Evolutionary conservation across 2,888 invertebrate genomes (phyloP).

Genomic region (Drosophila paracracens): DNA sequence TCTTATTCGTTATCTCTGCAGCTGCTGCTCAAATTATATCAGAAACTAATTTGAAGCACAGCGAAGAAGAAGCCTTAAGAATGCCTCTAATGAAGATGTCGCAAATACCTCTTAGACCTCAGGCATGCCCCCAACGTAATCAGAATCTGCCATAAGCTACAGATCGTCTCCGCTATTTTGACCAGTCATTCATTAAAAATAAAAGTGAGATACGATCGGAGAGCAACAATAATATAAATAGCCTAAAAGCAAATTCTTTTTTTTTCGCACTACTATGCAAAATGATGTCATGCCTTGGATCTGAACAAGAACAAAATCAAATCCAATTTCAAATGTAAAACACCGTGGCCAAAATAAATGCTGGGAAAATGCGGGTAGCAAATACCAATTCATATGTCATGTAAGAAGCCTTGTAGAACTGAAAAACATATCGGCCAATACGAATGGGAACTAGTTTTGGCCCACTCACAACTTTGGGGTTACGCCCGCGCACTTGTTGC

Average conservation of each 20-base stretch:
- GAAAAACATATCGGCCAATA: conserved; percentile 30
- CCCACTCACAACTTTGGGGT: conserved; percentile 32
- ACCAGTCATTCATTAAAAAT: conserved; percentile 1
- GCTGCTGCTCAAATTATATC: neutral
- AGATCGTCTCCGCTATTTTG: neutral
- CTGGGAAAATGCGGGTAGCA: conserved; percentile 22
- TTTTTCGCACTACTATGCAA: conserved; percentile 3
- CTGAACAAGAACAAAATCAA: neutral
- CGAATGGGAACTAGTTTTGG: conserved; percentile 45
- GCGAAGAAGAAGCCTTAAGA: neutral
- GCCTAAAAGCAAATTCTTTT: conserved; percentile 4
- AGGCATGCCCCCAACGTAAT: neutral
- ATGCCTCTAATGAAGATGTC: neutral
- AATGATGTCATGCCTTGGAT: conserved; percentile 40
- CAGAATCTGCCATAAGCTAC: neutral
- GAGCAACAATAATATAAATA: neutral
- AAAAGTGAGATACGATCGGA: neutral
- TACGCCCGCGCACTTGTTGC: conserved; percentile 43
- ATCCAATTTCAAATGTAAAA: conserved; percentile 24
- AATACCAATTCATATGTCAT: conserved; percentile 9
- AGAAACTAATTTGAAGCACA: neutral
- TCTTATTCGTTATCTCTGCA: neutral
- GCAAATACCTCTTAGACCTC: too few relatives aligned
- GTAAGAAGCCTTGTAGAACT: conserved; percentile 4
- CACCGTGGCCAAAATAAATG: conserved; percentile 9